These are phyloP conservation scores for Allophyes oxyacanthae DNA, from an alignment of 2,888 invertebrate species.

Conservation along the genomic window DNA sequence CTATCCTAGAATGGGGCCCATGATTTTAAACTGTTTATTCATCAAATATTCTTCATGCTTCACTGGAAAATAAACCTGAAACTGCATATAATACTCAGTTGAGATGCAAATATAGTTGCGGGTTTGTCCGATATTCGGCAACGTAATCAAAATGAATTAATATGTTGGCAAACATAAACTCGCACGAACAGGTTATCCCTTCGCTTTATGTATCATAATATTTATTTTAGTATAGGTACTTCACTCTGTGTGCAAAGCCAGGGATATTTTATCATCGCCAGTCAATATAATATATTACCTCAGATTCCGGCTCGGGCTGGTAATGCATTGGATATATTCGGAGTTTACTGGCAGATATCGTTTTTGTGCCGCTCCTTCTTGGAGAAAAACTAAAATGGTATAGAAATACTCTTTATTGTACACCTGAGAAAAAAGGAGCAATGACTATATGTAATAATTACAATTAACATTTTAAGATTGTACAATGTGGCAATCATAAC, in stretches of 20 bases:
- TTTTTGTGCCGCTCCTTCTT: slow-evolving; percentile 10
- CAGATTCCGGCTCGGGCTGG: slow-evolving; percentile 22
- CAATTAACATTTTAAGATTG: too few species aligned
- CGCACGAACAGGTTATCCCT: slow-evolving; percentile 35
- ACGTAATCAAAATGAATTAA: slow-evolving; percentile 45
- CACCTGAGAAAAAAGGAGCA: too few species aligned
- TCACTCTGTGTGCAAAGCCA: slow-evolving; percentile 24
- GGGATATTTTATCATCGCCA: slow-evolving; percentile 40
- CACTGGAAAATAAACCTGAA: background rate
- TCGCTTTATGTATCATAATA: slow-evolving; percentile 40
- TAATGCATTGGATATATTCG: slow-evolving; percentile 27
- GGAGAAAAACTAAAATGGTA: slow-evolving; percentile 2
- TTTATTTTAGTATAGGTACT: slow-evolving; percentile 46
- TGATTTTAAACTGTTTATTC: background rate
- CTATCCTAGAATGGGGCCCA: too few species aligned
- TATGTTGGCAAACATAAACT: slow-evolving; percentile 39
- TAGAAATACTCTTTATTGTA: too few species aligned
- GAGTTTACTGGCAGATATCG: slow-evolving; percentile 19
- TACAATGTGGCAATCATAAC: too few species aligned
- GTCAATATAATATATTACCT: slow-evolving; percentile 29
- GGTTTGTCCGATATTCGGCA: slow-evolving; percentile 32
- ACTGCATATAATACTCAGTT: slow-evolving; percentile 8
- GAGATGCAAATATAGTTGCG: slow-evolving; percentile 21
- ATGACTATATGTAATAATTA: too few species aligned
- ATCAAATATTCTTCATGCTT: background rate